Conservation (phyloP, 1,140 invertebrate genomes). For the Drosophila subpulchrella region DNA sequence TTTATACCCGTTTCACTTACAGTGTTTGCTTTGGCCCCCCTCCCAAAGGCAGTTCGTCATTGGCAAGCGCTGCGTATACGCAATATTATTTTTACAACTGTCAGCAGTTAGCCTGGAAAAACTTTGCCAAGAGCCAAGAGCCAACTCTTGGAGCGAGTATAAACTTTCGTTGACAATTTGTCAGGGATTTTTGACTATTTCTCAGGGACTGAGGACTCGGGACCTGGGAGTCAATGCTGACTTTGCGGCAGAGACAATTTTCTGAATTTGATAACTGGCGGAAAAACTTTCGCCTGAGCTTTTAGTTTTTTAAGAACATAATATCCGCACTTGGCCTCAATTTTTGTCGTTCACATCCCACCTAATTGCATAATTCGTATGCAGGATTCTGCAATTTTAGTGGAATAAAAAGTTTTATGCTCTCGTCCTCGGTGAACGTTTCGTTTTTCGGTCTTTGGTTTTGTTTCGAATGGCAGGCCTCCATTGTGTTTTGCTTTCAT, state of each 20-base stretch:
- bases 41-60: slow-evolving; percentile 28
- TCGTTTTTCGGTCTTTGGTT: slow-evolving; percentile 47
- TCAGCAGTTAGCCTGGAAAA: slow-evolving; percentile 49
- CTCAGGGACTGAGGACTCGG: background rate
- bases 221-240: background rate
- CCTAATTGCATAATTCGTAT: slow-evolving; percentile 84
- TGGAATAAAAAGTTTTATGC: slow-evolving; percentile 62
- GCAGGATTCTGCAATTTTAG: slow-evolving; percentile 56
- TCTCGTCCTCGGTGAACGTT: slow-evolving; percentile 25
- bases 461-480: slow-evolving; percentile 9
- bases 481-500: slow-evolving; percentile 70
- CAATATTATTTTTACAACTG: slow-evolving; percentile 67
- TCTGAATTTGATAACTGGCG: slow-evolving; percentile 55
- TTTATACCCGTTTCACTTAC: slow-evolving; percentile 35
- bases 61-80: slow-evolving; percentile 54
- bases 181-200: slow-evolving; percentile 70
- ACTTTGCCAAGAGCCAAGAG: slow-evolving; percentile 48
- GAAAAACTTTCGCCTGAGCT: slow-evolving; percentile 48
- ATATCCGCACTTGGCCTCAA: slow-evolving; percentile 43
- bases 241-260: slow-evolving; percentile 42
- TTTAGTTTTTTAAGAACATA: slow-evolving; percentile 51
- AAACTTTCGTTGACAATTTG: slow-evolving; percentile 80
- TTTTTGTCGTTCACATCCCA: slow-evolving; percentile 26
- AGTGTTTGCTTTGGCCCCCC: slow-evolving; percentile 41
- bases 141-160: slow-evolving; percentile 37